Conservation (phyloP, 2,888 invertebrate species). For the Nasonia oneida region DNA sequence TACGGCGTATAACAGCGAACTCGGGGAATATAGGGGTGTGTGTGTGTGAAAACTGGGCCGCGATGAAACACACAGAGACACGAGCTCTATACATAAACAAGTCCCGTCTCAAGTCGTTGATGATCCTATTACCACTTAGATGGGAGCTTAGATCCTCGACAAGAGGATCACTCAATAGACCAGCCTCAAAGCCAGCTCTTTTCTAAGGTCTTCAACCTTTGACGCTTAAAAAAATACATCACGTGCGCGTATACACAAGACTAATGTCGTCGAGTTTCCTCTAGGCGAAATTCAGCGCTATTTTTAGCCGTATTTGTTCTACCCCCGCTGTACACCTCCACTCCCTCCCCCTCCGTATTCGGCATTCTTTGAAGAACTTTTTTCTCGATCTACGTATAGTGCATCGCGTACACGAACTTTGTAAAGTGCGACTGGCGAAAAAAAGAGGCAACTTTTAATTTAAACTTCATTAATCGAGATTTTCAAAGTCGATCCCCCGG, state of each 20-base stretch:
- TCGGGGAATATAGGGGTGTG: neutral
- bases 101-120: neutral
- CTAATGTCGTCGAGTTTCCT: neutral
- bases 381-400: neutral
- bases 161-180: too few species aligned
- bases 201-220: neutral
- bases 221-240: neutral
- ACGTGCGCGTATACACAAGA: neutral
- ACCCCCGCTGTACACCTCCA: too few species aligned
- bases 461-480: constrained; percentile 32
- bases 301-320: neutral
- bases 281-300: neutral
- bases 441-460: constrained; percentile 22
- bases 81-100: neutral
- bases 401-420: neutral
- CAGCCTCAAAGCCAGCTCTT: neutral
- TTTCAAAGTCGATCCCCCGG: constrained; percentile 15
- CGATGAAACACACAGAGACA: neutral
- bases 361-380: constrained; percentile 15
- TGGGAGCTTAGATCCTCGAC: neutral
- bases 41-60: neutral
- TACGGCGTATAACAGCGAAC: neutral
- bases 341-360: neutral
- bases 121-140: neutral
- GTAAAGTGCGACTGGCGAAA: neutral